A percentile compares a stretch with the other conserved stretches of the same genome.
phyloP scores from a whole-genome alignment of 2,797 vertebrate genomes.

The Intellagama lesueurii region DNA sequence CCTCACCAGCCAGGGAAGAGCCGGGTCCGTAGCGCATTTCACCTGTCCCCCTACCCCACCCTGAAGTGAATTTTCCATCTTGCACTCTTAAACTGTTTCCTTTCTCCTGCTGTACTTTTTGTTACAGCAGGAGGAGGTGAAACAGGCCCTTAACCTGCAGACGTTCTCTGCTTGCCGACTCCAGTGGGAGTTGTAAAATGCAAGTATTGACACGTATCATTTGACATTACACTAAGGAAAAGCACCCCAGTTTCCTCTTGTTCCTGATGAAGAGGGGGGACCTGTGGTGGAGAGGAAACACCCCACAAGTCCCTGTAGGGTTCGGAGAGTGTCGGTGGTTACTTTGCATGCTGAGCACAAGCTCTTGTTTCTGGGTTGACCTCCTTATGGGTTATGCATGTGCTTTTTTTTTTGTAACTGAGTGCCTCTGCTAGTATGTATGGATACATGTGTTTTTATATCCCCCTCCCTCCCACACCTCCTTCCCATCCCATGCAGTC shows the following conservation, averaged over 20 bases:
- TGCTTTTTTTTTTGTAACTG: slow-evolving; percentile 19
- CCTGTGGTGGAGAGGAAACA: slow-evolving; percentile 46
- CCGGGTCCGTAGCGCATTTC: slow-evolving; percentile 50
- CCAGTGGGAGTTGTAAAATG: slow-evolving; percentile 40
- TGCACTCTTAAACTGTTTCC: slow-evolving; percentile 36
- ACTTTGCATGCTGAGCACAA: slow-evolving; percentile 46
- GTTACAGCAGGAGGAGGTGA: slow-evolving; percentile 40
- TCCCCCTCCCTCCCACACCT: background rate
- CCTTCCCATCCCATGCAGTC: slow-evolving; percentile 4
- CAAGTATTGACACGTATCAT: slow-evolving; percentile 22
- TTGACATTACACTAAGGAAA: slow-evolving; percentile 24
- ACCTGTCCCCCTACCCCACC: slow-evolving; percentile 16
- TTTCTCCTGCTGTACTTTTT: slow-evolving; percentile 46
- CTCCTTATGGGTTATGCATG: slow-evolving; percentile 41
- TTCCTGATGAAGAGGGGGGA: slow-evolving; percentile 31
- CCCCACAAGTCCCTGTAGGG: slow-evolving; percentile 42
- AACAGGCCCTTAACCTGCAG: slow-evolving; percentile 29
- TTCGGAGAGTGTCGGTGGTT: slow-evolving; percentile 41
- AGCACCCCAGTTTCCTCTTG: slow-evolving; percentile 29
- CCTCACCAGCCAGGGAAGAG: slow-evolving; percentile 47
- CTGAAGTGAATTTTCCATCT: slow-evolving; percentile 15
- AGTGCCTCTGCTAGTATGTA: slow-evolving; percentile 28
- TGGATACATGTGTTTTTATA: slow-evolving; percentile 32
- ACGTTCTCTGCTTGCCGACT: slow-evolving; percentile 35
- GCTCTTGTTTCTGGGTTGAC: slow-evolving; percentile 36